A percentile compares a stretch with the other conserved stretches of the same genome.
Conservation (phyloP, 2,113 vertebrate species). For the Perca schrenkii region DNA sequence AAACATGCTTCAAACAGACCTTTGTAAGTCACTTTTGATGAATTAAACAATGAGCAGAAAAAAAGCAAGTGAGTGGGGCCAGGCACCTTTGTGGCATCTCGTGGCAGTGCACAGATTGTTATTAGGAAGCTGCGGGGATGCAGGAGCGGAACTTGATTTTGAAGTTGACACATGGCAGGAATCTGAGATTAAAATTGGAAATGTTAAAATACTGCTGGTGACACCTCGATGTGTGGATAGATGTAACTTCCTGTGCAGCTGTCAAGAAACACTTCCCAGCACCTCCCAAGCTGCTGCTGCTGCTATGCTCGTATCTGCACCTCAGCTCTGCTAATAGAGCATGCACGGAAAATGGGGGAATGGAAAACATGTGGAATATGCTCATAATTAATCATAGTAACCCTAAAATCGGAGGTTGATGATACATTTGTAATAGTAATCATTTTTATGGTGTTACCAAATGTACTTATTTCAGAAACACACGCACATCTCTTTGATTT, state of each 20-base stretch:
- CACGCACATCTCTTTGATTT: constrained; percentile 42
- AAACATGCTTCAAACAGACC: constrained; percentile 17
- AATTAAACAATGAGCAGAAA: background rate
- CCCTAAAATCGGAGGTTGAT: constrained; percentile 56
- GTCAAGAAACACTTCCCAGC: constrained; percentile 79
- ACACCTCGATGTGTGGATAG: constrained; percentile 83
- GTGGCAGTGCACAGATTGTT: constrained; percentile 68
- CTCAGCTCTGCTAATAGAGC: constrained; percentile 67
- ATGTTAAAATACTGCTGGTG: constrained; percentile 77
- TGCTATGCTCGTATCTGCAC: constrained; percentile 59
- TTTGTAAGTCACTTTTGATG: constrained; percentile 1
- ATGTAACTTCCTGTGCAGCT: constrained; percentile 84
- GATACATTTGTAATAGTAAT: constrained; percentile 55
- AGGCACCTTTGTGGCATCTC: constrained; percentile 26
- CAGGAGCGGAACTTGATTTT: constrained; percentile 71
- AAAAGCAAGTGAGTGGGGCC: constrained; percentile 30
- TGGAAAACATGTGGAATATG: constrained; percentile 61
- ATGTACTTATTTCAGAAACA: constrained; percentile 3
- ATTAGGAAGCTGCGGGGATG: constrained; percentile 52
- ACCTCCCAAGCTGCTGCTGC: constrained; percentile 64
- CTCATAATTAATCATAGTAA: constrained; percentile 65
- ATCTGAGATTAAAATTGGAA: constrained; percentile 81
- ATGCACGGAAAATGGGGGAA: constrained; percentile 40
- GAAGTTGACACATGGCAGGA: constrained; percentile 75
- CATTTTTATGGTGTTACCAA: constrained; percentile 22